Base-by-base conservation (phyloP, 2,113 vertebrate genomes). In the Strigops habroptila region DNA sequence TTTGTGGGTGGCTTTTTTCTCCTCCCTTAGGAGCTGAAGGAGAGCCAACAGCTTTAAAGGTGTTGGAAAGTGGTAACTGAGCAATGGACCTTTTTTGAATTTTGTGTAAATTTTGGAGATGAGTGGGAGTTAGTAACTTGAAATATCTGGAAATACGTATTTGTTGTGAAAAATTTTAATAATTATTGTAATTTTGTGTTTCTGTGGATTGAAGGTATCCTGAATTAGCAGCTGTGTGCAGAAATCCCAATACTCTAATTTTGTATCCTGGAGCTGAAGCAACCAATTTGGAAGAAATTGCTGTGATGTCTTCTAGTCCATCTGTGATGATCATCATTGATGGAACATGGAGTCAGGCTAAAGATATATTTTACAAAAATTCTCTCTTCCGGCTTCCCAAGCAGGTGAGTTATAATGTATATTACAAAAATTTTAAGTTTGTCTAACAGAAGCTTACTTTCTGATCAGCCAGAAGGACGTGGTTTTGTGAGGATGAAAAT, bases 281-380 rank as follows among this genome's bases (percentile, higher is more conserved):
- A 43, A 97, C 98, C 82, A 98, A 99, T 97, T 98, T 99, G 96
- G 99, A 98, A 97, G 98, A 98, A 74, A 78, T 98, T 95, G 71
- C 97, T 76, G 82, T 95, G 94, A 96, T 98, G 49, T 94, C 97
- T 60, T 96, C 97, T 70, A 52, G 92, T 41, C 98, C 98, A 57
- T 98, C 98, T 70, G 98, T 98, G 64, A 97, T 99, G 93, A 98
- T 99, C 89, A 98, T 99, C 76, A 99, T 99, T 1, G 99, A 99
- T 51, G 99, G 99, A 73, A 99, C 99, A 14, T 99, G 99, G 99
- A 99, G 99, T 92, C 99, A 99, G 91, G 99, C 99, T 65, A 99
- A 99, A 97, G 99, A 99, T 92, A 99, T 99, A 98, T 99, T 99
- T 97, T 99, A 99, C 83, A 99, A 99, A 97, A 99, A 99, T 97